Conservation (phyloP, 2,113 vertebrate species). For the Phaethon lepturus region DNA sequence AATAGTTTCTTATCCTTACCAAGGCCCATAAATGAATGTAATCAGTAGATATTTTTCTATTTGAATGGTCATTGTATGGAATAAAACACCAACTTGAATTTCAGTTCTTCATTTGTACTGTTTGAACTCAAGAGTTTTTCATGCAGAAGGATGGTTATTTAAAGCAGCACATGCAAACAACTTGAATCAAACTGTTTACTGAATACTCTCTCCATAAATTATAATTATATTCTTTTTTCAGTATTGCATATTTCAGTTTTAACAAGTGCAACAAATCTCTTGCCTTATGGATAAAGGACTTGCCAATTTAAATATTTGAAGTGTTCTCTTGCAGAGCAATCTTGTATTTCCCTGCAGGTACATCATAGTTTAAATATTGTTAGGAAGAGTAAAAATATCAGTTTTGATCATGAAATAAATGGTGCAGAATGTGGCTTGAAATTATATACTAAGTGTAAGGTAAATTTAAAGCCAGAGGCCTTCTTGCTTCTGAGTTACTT, state of each 20-base stretch:
- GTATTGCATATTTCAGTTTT: background rate
- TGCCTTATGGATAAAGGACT: conserved; percentile 28
- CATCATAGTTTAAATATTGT: conserved; percentile 32
- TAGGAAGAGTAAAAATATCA: conserved; percentile 42
- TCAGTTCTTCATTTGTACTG: conserved; percentile 20
- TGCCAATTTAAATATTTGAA: conserved; percentile 31
- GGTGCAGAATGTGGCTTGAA: background rate
- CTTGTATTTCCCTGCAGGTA: conserved; percentile 45
- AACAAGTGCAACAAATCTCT: conserved; percentile 11
- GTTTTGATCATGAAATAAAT: conserved; percentile 34
- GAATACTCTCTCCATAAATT: conserved; percentile 26
- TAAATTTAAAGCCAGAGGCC: conserved; percentile 16
- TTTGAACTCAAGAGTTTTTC: background rate
- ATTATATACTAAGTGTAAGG: background rate
- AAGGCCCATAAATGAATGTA: conserved; percentile 25
- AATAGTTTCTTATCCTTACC: conserved; percentile 32
- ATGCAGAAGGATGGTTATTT: conserved; percentile 18
- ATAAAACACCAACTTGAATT: conserved; percentile 11
- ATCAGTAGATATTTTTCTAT: conserved; percentile 60
- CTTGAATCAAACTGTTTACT: conserved; percentile 20
- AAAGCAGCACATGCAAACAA: conserved; percentile 27
- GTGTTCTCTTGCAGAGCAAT: conserved; percentile 1
- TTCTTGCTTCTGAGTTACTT: background rate
- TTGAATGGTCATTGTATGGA: background rate
- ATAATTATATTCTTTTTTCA: conserved; percentile 27